Evolutionary conservation across 2,888 invertebrate species (phyloP), one percentile per base, ranked within the genome.

Genomic region (Tromatobia lineatoria): DNA sequence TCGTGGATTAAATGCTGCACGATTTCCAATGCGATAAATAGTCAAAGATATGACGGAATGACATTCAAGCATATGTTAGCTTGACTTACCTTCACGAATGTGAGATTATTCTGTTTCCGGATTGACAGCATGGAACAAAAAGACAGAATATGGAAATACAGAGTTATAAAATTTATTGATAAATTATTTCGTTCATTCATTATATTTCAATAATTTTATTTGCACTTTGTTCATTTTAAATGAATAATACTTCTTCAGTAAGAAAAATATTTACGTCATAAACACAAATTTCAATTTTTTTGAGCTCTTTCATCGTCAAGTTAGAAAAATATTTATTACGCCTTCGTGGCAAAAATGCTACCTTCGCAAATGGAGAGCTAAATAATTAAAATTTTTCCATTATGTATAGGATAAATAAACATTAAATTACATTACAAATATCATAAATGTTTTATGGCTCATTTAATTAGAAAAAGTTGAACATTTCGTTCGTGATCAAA

Each of bases 31-130:
- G 20, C 76, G 66, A 83, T 76, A 76, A 80, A 77, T 76, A 73
- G 34, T 75, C 47, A 64, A 76, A 77, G 67, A 85, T 79, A 34
- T n/a, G 29, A 34, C 18, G 11, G 20, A 29, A 11, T 20, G 59
- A 13, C 42, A 29, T 8, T 18, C 3, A n/a, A 45, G 6, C 20
- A 47, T 29, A 64, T 20, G 18, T 74, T 34, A 64, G 4, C 13
- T 20, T 18, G 69, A 91, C 95, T 95, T 94, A 96, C 96, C 95
- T 96, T 96, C 90, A 96, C 96, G 91, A 96, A 96, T 69, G 96
- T 96, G 94, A 96, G 95, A 91, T 96, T 96, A 90, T 96, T 96
- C 96, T 96, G 94, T 47, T 88, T 80, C 74, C 25, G 18, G 79
- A 70, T 64, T 1, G 20, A 23, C 38, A 66, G 64, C 80, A 45